Evolutionary conservation across 1,140 invertebrate genomes (phyloP).

Genomic region (Aphidius gifuensis): DNA sequence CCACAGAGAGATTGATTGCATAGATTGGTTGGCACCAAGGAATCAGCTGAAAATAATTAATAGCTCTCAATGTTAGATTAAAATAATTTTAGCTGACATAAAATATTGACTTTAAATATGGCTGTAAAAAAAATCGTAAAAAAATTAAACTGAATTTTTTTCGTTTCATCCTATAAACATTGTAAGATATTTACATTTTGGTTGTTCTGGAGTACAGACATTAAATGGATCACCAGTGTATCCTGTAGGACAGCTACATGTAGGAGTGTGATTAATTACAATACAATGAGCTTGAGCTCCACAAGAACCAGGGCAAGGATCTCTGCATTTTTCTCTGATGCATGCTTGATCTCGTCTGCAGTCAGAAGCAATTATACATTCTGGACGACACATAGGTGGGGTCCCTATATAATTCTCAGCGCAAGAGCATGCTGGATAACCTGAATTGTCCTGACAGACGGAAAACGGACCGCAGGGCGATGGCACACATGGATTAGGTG

Average conservation of each 20-base stretch:
- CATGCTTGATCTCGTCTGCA: constrained; percentile 70
- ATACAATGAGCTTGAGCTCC: constrained; percentile 62
- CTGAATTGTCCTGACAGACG: constrained; percentile 56
- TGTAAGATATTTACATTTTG: constrained; percentile 56
- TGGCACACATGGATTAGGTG: constrained; percentile 52
- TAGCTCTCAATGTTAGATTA: too few relatives aligned
- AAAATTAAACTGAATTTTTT: too few relatives aligned
- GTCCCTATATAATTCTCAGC: constrained; percentile 60
- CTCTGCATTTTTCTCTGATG: constrained; percentile 68
- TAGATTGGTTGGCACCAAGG: constrained; percentile 39
- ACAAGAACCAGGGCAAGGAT: constrained; percentile 74
- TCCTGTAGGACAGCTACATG: constrained; percentile 58
- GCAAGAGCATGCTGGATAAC: constrained; percentile 58
- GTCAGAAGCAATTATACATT: constrained; percentile 71
- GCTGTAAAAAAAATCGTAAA: background rate
- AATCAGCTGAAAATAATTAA: constrained; percentile 48
- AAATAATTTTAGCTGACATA: too few relatives aligned
- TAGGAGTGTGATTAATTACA: constrained; percentile 59
- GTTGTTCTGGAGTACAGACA: constrained; percentile 51
- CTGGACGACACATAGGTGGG: constrained; percentile 70
- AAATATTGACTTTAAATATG: constrained; percentile 16
- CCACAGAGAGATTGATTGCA: constrained; percentile 60
- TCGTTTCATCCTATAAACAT: too few relatives aligned
- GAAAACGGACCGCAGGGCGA: constrained; percentile 61
- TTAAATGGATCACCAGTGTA: constrained; percentile 62